Base-by-base conservation (phyloP, 1,140 invertebrate genomes). In the Anadara kagoshimensis region DNA sequence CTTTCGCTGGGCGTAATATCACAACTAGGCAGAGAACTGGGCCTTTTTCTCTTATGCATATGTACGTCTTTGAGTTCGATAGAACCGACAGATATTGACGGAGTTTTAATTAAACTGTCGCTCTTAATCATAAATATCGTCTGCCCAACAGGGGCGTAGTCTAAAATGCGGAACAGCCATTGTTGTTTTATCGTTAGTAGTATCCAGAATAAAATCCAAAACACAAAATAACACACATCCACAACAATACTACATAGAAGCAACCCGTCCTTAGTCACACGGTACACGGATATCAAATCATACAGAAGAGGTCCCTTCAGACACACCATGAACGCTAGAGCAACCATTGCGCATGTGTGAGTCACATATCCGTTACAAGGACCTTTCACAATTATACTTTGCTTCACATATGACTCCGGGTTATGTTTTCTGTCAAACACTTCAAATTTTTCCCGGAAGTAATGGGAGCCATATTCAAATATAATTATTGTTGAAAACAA, bases 151-250 rank as follows among this genome's bases (percentile, higher is more conserved):
- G 81, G 75, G 12, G 83, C 80, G 61, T 83, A 85, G 45, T 85
- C 83, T 26, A 85, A 74, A 54, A 85, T 84, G 68, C 80, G 63
- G 57, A 86, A 86, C 56, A 81, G 69, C 85, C 85, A 86, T 26
- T 77, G 74, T 65, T 86, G 83, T 69, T 85, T 85, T 41, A 86
- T 66, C 1, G 85, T 86, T 11, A 86, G 68, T 7, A 80, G 69
- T 49, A 81, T 85, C 85, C 85, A 86, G 0, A 86, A 61, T 16
- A 74, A 73, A 54, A 86, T 79, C 85, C 85, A 86, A 43, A 79
- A 72, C n/a, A 85, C 69, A 77, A 86, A 76, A 61, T 85, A 84
- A 24, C 59, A 69, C 5, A 85, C 85, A 44, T 85, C 83, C 16
- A 80, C 64, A 18, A 86, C 69, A 18, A 85, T 68, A 49, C 73